phyloP scores from a whole-genome alignment of 1,140 invertebrate genomes.

The Tetragnatha versicolor region DNA sequence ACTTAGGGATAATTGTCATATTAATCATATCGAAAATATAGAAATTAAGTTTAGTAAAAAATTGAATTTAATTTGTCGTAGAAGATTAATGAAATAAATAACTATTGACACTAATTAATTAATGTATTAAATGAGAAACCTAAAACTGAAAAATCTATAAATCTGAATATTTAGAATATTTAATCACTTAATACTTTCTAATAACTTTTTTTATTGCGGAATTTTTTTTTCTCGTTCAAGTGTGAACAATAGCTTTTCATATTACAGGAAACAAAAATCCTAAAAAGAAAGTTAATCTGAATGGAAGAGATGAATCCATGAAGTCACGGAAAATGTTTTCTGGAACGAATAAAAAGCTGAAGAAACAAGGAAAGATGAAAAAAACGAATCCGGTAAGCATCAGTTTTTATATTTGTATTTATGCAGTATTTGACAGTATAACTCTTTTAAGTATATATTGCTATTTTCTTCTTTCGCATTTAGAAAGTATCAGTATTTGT shows the following conservation, averaged over 20 bases:
- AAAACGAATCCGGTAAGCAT: slow-evolving; percentile 10
- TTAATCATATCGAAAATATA: background rate
- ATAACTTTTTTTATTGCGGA: background rate
- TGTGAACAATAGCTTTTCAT: background rate
- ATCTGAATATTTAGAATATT: background rate
- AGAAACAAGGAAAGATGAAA: slow-evolving; percentile 23
- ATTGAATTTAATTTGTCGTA: background rate
- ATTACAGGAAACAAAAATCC: slow-evolving; percentile 16
- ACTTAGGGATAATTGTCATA: background rate
- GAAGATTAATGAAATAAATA: background rate
- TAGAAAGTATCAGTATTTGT: background rate
- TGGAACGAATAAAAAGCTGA: slow-evolving; percentile 11
- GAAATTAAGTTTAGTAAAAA: no score
- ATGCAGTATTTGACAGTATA: background rate
- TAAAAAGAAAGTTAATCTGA: background rate
- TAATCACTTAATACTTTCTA: background rate
- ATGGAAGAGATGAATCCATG: slow-evolving; percentile 2
- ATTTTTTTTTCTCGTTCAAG: background rate
- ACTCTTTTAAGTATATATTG: background rate
- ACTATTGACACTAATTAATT: background rate
- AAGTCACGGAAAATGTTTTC: slow-evolving; percentile 6
- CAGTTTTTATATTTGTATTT: no score
- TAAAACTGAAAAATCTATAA: background rate
- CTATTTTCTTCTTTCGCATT: background rate
- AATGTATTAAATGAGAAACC: background rate